Evolutionary conservation across 2,888 invertebrate genomes (phyloP), one percentile per base, ranked within the genome.

Genomic region (Augochlorella aurata): DNA sequence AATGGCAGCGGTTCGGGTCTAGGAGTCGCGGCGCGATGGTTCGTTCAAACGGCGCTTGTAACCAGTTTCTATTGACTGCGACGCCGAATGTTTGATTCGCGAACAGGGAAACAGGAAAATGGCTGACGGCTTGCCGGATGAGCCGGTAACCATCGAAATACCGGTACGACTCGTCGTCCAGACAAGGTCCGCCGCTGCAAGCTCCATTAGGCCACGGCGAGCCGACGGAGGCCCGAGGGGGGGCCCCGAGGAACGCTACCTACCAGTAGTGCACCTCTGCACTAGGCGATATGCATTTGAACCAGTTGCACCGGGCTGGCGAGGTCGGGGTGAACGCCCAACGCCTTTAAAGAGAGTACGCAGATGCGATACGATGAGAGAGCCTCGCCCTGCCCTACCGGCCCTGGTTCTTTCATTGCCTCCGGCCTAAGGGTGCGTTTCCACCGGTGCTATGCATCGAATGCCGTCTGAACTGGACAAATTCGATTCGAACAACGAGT

Each of bases 301-400:
- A 92, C 91, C 92, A 92, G 92, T 92, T 92, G 91, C 89, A 86
- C 90, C 81, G 82, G 83, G 89, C 84, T 81, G 88, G 84, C 90
- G 92, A 93, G 93, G 93, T 93, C 93, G 93, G 92, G 93, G 93
- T 92, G 93, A 93, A 93, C 93, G 93, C 90, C 93, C 93, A 93
- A 93, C 92, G 90, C 89, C 89, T 92, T 91, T 92, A 93, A 93
- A 93, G 91, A 92, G 92, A 93, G 92, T 92, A 92, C 88, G 88
- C 91, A 90, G 91, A 90, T 91, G 90, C 90, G 89, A 89, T 89
- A 89, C 91, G 90, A 89, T 86, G 89, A 65, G 65, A 65, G 65
- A 88, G 87, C 89, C 90, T 89, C 91, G 91, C 90, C 91, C 91
- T 75, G 90, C 90, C 90, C 91, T 73, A 83, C 82, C 84, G 82